A percentile compares a stretch with the other conserved stretches of the same genome.
These are phyloP conservation scores for Etia nguti DNA, from an alignment of 2,113 vertebrate genomes.

Conservation along the genomic window DNA sequence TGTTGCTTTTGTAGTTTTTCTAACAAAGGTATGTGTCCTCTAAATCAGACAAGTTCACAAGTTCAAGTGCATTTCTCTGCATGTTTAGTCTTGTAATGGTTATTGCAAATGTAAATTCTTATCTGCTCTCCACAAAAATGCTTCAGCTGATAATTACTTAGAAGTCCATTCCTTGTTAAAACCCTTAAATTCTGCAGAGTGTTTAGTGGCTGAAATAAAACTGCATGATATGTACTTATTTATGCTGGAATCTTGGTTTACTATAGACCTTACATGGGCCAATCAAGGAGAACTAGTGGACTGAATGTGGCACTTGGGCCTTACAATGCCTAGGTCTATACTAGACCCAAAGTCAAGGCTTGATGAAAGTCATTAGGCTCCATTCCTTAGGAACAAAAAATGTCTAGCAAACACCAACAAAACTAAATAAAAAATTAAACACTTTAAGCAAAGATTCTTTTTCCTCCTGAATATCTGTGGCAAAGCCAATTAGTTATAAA, in stretches of 20 bases:
- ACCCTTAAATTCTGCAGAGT: background rate
- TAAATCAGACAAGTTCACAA: background rate
- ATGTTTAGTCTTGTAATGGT: background rate
- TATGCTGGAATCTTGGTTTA: background rate
- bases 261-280: background rate
- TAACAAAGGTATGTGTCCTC: background rate
- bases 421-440: background rate
- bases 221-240: background rate
- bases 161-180: background rate
- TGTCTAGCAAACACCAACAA: background rate
- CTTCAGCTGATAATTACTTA: background rate
- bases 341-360: background rate
- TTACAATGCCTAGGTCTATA: background rate
- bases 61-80: background rate
- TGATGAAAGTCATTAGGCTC: background rate
- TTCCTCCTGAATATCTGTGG: background rate
- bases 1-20: background rate
- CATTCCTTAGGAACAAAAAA: background rate
- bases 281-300: background rate
- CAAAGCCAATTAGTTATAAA: background rate
- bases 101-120: background rate
- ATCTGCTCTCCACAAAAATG: background rate
- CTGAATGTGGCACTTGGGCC: background rate
- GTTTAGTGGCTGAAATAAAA: background rate
- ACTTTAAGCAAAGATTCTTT: background rate